Conservation (phyloP, 1,140 invertebrate species). For the Lutraria rhynchaena region DNA sequence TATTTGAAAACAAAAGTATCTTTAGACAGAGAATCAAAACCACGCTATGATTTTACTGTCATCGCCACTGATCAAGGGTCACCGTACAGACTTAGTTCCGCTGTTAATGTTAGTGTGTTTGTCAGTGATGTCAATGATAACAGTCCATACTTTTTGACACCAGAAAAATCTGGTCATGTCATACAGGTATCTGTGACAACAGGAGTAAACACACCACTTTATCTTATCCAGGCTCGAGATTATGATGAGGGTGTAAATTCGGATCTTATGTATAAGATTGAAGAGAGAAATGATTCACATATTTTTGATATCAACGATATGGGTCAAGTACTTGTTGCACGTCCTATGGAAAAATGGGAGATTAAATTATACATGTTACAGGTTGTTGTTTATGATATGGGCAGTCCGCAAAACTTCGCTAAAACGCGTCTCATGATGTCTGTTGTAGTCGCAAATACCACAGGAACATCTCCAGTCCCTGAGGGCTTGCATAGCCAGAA, state of each 20-base stretch:
- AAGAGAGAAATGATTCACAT: constrained; percentile 64
- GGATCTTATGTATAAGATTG: constrained; percentile 58
- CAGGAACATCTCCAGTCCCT: neutral
- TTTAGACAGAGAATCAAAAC: constrained; percentile 58
- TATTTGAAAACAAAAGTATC: constrained; percentile 51
- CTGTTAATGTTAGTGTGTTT: constrained; percentile 58
- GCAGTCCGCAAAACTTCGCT: constrained; percentile 44
- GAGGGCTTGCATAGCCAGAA: constrained; percentile 56
- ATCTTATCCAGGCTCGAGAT: constrained; percentile 62
- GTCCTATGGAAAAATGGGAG: constrained; percentile 49
- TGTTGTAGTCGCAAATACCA: constrained; percentile 29
- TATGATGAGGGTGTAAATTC: constrained; percentile 61
- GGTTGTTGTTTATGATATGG: constrained; percentile 63
- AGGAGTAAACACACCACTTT: constrained; percentile 60
- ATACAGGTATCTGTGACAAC: constrained; percentile 54
- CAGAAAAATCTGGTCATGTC: constrained; percentile 60
- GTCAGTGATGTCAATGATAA: constrained; percentile 66
- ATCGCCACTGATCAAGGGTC: constrained; percentile 64
- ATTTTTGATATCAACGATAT: constrained; percentile 64
- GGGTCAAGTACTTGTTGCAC: constrained; percentile 61
- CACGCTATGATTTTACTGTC: constrained; percentile 57
- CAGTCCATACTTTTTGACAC: constrained; percentile 57
- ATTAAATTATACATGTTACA: constrained; percentile 60
- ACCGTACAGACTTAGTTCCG: constrained; percentile 51
- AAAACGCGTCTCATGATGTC: constrained; percentile 49